Evolutionary conservation across 1,140 invertebrate genomes (phyloP), one percentile per base, ranked within the genome.

Genomic region (Hylyphantes graminicola): DNA sequence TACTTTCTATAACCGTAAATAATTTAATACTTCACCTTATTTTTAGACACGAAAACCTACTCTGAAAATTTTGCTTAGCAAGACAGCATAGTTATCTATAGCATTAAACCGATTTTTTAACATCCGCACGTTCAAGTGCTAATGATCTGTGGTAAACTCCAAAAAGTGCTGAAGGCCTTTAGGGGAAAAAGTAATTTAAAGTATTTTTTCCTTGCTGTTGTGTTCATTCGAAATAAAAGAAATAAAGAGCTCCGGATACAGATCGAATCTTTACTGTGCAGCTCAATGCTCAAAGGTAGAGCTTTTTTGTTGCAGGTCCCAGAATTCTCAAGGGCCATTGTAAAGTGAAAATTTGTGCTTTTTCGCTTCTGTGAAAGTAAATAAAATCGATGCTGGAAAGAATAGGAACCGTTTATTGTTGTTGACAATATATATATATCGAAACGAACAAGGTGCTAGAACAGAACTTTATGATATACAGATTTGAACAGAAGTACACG

Each of bases 131-230:
- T 86, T 82, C 50, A 86, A 51, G 53, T 87, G 94, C 94, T 90
- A 96, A 94, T 79, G 93, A 93, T 86, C 94, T 93, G 88, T 94
- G 93, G 70, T 93, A 93, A 74, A 94, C 89, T 96, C 95, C 88
- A 97, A 96, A 86, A 96, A 94, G 90, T 96, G 94, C 88, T 98
- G 96, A 87, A 96, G 92, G 88, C 96, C 96, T 97, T n/a, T 54
- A 51, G 65, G 85, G 61, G 51, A 77, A 75, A 72, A 85, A 85
- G 75, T 82, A 76, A 74, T 76, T 21, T 65, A 63, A 76, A 74
- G 53, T 63, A 50, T 51, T 21, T 59, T 15, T 59, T 35, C 54
- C 10, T 73, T 35, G n/a, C 79, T 59, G 57, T 10, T 85, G 12
- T 61, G 10, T 63, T 55, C 35, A 17, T 35, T 17, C 35, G 51